Percentiles rank a stretch among this genome's conserved stretches.
Evolutionary conservation across 2,888 invertebrate species (phyloP).

Genomic region (Conops quadrifasciatus): DNA sequence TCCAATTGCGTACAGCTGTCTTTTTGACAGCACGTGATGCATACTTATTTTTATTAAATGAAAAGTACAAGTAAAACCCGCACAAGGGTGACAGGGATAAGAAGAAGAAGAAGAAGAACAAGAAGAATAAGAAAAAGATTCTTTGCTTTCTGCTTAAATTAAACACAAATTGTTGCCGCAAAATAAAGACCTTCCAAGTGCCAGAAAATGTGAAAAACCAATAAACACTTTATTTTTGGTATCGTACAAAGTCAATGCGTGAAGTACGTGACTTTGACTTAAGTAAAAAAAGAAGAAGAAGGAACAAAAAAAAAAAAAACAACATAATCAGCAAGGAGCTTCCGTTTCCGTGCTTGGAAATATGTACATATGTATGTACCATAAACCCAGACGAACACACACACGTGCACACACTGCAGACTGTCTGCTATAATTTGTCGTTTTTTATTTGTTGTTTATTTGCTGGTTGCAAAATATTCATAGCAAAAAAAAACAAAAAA

Average conservation of each 20-base stretch:
- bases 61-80: too few species aligned
- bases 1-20: background rate
- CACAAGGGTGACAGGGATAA: too few species aligned
- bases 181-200: background rate
- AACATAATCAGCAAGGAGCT: conserved; percentile 10
- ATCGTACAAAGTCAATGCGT: background rate
- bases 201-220: conserved; percentile 27
- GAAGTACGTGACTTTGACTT: conserved; percentile 3
- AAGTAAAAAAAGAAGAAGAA: background rate
- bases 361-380: too few species aligned
- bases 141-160: background rate
- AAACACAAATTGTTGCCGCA: background rate
- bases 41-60: too few species aligned
- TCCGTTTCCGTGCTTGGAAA: conserved; percentile 8
- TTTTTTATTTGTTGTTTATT: background rate
- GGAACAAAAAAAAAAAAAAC: background rate
- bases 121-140: background rate
- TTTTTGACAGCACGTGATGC: conserved; percentile 6
- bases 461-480: background rate
- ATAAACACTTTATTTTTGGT: conserved; percentile 40
- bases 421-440: conserved; percentile 17
- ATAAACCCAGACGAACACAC: background rate
- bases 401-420: background rate
- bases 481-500: background rate
- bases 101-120: background rate